Conservation (phyloP, 2,797 vertebrate species). For the Ambastaia sidthimunki region DNA sequence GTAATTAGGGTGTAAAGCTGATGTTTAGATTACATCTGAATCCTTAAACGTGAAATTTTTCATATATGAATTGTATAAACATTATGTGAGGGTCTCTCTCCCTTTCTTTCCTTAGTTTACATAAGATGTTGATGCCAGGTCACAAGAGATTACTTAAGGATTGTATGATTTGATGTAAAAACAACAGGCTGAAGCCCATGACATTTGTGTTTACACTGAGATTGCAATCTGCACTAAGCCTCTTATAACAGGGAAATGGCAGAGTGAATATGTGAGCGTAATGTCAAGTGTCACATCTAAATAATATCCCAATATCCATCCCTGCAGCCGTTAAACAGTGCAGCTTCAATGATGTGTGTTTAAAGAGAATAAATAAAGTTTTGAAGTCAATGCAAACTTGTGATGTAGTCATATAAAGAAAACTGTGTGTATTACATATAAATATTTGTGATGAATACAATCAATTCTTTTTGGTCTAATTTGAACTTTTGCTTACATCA, state of each 20-base stretch:
- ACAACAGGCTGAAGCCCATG: slow-evolving; percentile 27
- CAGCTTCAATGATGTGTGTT: slow-evolving; percentile 19
- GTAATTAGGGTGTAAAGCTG: slow-evolving; percentile 38
- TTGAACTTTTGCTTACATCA: no score
- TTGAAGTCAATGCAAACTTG: background rate
- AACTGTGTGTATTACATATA: background rate
- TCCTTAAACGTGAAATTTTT: slow-evolving; percentile 1
- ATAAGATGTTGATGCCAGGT: slow-evolving; percentile 62
- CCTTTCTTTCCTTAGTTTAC: slow-evolving; percentile 46
- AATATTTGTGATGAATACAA: background rate
- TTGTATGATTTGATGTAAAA: slow-evolving; percentile 58
- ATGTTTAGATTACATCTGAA: slow-evolving; percentile 20
- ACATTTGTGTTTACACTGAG: slow-evolving; percentile 29
- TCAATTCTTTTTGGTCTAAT: no score
- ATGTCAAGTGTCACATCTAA: slow-evolving; percentile 38
- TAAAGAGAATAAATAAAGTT: background rate
- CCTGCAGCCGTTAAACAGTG: background rate
- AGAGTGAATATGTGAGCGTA: slow-evolving; percentile 13
- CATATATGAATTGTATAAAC: background rate
- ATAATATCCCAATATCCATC: slow-evolving; percentile 28
- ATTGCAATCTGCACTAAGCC: slow-evolving; percentile 32
- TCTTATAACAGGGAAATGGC: slow-evolving; percentile 18
- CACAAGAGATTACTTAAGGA: slow-evolving; percentile 54
- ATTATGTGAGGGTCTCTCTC: background rate
- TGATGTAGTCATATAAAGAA: background rate